Evolutionary conservation across 2,113 vertebrate species (phyloP).

Genomic region (Hystrix cristata): DNA sequence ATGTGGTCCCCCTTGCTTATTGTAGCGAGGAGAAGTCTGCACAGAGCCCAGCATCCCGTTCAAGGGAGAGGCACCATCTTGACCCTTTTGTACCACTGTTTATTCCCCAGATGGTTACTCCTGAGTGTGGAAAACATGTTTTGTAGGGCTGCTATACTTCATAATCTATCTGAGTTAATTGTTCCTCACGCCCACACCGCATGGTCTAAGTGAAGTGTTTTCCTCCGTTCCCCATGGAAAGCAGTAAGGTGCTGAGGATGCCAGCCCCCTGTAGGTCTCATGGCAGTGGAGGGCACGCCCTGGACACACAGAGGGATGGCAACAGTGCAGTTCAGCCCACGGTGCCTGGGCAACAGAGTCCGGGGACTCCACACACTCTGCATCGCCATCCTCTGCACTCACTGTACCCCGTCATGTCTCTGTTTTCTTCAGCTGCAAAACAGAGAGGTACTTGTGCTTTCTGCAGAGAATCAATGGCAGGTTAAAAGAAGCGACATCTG

Average conservation of each 20-base stretch:
- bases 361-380: accelerated
- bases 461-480: background rate
- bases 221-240: background rate
- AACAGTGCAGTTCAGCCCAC: accelerated
- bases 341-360: background rate
- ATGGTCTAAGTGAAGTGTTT: background rate
- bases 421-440: background rate
- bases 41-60: background rate
- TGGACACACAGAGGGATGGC: background rate
- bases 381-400: background rate
- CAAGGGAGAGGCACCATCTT: background rate
- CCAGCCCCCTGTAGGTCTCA: background rate
- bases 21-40: background rate
- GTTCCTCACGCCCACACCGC: background rate
- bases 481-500: background rate
- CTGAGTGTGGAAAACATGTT: background rate
- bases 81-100: background rate
- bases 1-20: too few species aligned
- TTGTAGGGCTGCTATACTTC: conserved; percentile 2
- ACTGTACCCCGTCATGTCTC: background rate
- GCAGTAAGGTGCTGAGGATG: background rate
- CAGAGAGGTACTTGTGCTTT: background rate
- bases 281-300: background rate
- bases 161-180: conserved; percentile 55
- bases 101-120: background rate